phyloP scores from a whole-genome alignment of 2,113 vertebrate species.

The Tamias sibiricus region DNA sequence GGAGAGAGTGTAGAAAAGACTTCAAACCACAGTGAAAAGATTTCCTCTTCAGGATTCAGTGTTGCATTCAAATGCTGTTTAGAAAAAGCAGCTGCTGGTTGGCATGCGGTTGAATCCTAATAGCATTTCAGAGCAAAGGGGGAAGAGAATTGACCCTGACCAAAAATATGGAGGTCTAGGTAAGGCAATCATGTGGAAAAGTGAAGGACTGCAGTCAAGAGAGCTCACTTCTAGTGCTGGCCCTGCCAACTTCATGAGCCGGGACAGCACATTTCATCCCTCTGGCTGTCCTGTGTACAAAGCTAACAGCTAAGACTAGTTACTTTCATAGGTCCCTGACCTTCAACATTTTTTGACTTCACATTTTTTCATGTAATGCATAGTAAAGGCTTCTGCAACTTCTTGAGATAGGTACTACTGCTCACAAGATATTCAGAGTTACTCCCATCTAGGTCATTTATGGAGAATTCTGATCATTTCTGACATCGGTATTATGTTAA shows the following conservation, averaged over 20 bases:
- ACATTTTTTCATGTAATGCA: not conserved
- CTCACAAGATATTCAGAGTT: not conserved
- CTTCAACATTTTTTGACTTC: not conserved
- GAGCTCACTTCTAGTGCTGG: not conserved
- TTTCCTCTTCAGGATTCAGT: slow-evolving; percentile 53
- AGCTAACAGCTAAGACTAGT: not conserved
- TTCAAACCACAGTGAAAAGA: slow-evolving; percentile 59
- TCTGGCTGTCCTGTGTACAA: not conserved
- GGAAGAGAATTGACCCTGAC: slow-evolving; percentile 2
- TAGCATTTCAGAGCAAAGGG: slow-evolving; percentile 40
- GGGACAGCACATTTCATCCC: not conserved
- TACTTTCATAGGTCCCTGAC: not conserved
- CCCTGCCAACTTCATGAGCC: not conserved
- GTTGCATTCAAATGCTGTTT: slow-evolving; percentile 60
- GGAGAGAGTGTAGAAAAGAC: slow-evolving; percentile 63
- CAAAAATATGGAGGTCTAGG: not conserved
- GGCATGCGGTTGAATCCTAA: slow-evolving; percentile 48
- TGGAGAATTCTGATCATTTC: not conserved
- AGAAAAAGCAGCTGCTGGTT: slow-evolving; percentile 58
- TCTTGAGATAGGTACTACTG: not conserved
- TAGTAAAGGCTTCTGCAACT: not conserved
- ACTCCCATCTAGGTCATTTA: not conserved
- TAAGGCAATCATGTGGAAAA: not conserved
- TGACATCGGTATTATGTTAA: not conserved
- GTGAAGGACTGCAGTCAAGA: not conserved